Base-by-base conservation (phyloP, 2,888 invertebrate species). In the Rotaria macrura region DNA sequence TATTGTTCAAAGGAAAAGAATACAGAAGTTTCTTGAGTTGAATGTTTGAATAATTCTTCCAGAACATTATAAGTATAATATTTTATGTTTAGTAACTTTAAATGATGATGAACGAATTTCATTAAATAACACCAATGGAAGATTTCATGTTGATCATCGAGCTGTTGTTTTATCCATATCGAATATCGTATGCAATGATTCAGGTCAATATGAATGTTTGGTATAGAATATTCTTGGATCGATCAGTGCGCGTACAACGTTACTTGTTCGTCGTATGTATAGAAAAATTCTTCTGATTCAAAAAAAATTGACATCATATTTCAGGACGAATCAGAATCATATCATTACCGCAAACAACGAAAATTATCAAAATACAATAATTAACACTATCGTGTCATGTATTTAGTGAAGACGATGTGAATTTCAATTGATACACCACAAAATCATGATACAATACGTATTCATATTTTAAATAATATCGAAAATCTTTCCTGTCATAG, bases 161-260 rank as follows among this genome's bases (percentile, higher is more conserved):
- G 95, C 95, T 90, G 95, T 95, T 87, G 94, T 95, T 0, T 92
- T 96, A 87, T 92, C 94, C 38, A 95, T 97, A 87, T 94, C 93
- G 89, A 93, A 94, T 89, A 92, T 96, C 74, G 93, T 93, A 88
- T 94, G 95, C 91, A 93, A 94, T 87, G 96, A 97, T 91, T 94
- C 95, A 87, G 97, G 96, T 84, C 94, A 97, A 93, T 97, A 95
- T 90, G 97, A 98, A 91, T 98, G 98, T 90, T 93, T 96, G 89
- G 96, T 95, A 0, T 92, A 92, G 85, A 98, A 97, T 90, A 94
- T 94, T 88, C 97, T 95, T 3, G 97, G 97, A 20, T 95, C 96
- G 91, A 94, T 94, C 85, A 95, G 95, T 10, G 93, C 94, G 87
- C 94, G 94, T 88, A 95, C 96, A 3, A 97, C 96, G 96, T 92